Base-by-base conservation (phyloP, 2,113 vertebrate species). In the Pelobates fuscus region DNA sequence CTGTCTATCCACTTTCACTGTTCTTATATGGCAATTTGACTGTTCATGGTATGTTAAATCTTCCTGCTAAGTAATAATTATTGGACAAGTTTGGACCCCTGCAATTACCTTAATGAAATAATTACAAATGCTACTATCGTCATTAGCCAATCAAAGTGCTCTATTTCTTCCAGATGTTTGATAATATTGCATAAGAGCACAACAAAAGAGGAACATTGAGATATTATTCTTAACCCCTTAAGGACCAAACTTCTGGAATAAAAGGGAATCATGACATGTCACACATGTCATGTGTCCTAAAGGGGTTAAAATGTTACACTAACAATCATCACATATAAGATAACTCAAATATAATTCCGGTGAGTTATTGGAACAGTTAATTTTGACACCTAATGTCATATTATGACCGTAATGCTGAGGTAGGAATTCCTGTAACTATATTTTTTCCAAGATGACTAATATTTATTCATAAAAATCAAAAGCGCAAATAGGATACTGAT, bases 41-140 rank as follows among this genome's bases (percentile, higher is more conserved):
- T 64, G 29, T 41, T 64, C 8, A 21, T 41, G 20, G 37, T 5
- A 43, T 23, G 2, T 63, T 37, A 63, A n/a, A 20, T 63, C 29
- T 37, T 63, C 32, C 3, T 17, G 10, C 37, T 43, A 65, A 41
- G 62, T 41, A 20, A 41, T 63, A 65, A 65, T 65, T 65, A 65
- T 65, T 65, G 62, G 62, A 23, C 62, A 65, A 21, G 11, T 43
- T 23, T 21, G 26, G 62, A 18, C 26, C 37, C 32, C 32, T 43
- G 21, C 37, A 65, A 65, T 65, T 65, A 44, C 62, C 24, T 65
- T 65, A 65, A 65, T 65, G 32, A 43, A 65, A 65, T 23, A 65
- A 65, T 65, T 41, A 44, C 62, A 21, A 65, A 43, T 65, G 30
- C 32, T 65, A 6, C n/a, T 18, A 24, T 65, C 32, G 41, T 25